Evolutionary conservation across 2,888 invertebrate species (phyloP), one percentile per base, ranked within the genome.

Genomic region (Pammene aurita): DNA sequence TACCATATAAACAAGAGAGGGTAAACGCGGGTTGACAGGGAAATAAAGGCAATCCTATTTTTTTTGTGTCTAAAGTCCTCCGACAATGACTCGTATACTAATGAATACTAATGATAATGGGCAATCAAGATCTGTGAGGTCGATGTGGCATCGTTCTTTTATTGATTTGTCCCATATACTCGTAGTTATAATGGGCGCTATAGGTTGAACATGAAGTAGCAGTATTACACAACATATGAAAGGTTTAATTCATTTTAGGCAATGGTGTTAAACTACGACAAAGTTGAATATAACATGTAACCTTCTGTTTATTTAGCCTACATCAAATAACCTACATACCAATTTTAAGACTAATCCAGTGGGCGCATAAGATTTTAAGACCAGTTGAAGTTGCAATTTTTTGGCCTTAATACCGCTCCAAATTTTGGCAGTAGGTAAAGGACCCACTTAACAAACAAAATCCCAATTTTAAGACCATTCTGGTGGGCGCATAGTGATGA

Each of bases 1-100:
- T 78, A 74, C 73, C 72, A 77, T 85, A 86, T 84, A 83, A 80
- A 82, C 73, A 77, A 73, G 75, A 77, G 74, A 74, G 71, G 73
- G 75, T 71, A 72, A 71, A 84, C 88, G 83, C 82, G 76, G 75
- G 79, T 81, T 83, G 82, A 84, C 81, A 78, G 81, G 77, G 68
- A 84, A 85, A 86, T 86, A 82, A 80, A 82, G 83, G 80, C 79
- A 87, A 87, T 88, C 52, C 52, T 42, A 55, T 61, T 64, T 62
- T 52, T 46, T 44, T 7, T 56, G 34, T 56, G 44, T 41, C 67
- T 18, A 55, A 26, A 48, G 48, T 11, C 10, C 11, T 44, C 34
- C 60, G 61, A 16, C 60, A 60, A 35, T 60, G 44, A 42, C 18
- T 66, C 18, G 34, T 66, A 62, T 48, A 48, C n/a, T 44, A n/a